Evolutionary conservation across 2,113 vertebrate genomes (phyloP), one percentile per base, ranked within the genome.

Genomic region (Datnioides undecimradiatus): DNA sequence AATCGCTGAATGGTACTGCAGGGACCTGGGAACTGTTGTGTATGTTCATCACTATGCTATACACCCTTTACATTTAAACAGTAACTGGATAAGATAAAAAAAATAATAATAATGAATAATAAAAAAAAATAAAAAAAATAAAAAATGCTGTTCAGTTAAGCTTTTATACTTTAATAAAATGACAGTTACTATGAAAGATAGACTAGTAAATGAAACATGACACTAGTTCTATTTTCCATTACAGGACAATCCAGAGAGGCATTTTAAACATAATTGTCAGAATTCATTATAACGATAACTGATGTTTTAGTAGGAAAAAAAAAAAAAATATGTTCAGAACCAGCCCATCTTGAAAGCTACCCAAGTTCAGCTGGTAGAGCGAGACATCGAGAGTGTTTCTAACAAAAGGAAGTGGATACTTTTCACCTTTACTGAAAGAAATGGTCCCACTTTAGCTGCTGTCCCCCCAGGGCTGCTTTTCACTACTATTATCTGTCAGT

Each of bases 401-500:
- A 16, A 55, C 10, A 64, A 58, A 71, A 63, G 38, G 8, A 41
- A 52, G 46, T 31, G 31, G 29, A 41, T 80, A 29, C 14, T 70
- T 58, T 79, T 48, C 14, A 69, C 70, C 55, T 72, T 69, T 33
- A 55, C n/a, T 11, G 23, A 54, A 73, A 77, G 34, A 75, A 83
- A 75, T 48, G n/a, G 27, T 59, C 59, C 70, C 67, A 71, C 57
- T 88, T 74, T 25, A 71, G 27, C 23, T 31, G 13, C 43, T 29
- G 55, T 71, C 43, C 74, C 86, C 65, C 34, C 31, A 27, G 75
- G 90, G 74, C 43, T 85, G 48, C 70, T 79, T 82, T 70, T 79
- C 67, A 77, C 14, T 52, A 31, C 72, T 55, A 75, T 81, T 80
- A 88, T 79, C 78, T 54, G 77, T 78, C 77, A 82, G 66, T 34